Conservation (phyloP, 2,113 vertebrate genomes). For the Connochaetes taurinus region DNA sequence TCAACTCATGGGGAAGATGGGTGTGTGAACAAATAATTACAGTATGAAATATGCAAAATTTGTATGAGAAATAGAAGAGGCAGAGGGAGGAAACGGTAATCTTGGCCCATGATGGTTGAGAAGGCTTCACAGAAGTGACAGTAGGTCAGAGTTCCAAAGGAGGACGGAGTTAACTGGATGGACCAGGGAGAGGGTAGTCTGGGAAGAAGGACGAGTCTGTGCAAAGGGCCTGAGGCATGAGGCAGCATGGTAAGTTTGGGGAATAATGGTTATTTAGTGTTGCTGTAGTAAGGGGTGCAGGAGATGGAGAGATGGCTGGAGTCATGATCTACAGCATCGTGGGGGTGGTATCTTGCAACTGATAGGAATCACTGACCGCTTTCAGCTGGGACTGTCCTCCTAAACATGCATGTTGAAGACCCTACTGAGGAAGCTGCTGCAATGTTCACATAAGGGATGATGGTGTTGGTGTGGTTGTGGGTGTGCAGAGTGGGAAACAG, state of each 20-base stretch:
- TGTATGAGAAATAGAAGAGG: neutral
- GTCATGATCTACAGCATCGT: neutral
- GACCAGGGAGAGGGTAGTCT: neutral
- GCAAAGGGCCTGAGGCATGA: neutral
- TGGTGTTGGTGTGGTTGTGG: neutral
- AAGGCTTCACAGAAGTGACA: neutral
- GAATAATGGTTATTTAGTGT: rapidly evolving
- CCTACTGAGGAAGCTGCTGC: neutral
- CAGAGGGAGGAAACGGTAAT: neutral
- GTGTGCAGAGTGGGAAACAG: neutral
- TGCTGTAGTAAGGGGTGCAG: neutral
- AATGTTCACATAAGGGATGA: neutral
- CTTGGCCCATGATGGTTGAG: neutral
- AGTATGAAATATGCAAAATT: neutral
- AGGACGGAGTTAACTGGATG: neutral
- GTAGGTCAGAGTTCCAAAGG: neutral
- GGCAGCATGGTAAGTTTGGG: neutral
- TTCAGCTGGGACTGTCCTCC: neutral
- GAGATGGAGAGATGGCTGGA: neutral
- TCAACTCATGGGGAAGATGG: neutral
- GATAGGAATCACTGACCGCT: rapidly evolving
- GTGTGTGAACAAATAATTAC: neutral
- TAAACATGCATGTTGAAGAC: neutral
- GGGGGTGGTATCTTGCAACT: neutral
- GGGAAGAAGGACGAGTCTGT: neutral